These are phyloP conservation scores for Diaperis boleti DNA, from an alignment of 2,888 invertebrate species.

Conservation along the genomic window DNA sequence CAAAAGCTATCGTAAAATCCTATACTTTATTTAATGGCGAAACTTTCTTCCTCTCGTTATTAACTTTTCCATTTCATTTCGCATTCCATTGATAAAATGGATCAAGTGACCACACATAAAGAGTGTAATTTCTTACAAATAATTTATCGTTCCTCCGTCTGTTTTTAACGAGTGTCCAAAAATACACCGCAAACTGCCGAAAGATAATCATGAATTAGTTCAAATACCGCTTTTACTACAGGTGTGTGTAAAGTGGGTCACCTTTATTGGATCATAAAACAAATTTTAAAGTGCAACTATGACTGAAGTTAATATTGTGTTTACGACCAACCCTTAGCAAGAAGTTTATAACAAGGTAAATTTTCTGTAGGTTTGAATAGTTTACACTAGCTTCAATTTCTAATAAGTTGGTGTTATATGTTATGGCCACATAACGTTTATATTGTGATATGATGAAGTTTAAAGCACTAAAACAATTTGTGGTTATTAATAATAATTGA, in stretches of 20 bases:
- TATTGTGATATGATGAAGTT: too few species aligned
- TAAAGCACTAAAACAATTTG: too few species aligned
- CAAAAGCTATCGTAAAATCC: background rate
- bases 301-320: background rate
- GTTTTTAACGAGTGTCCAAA: constrained; percentile 3
- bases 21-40: too few species aligned
- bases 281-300: too few species aligned
- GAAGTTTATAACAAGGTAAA: too few species aligned
- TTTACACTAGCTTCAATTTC: too few species aligned
- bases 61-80: constrained; percentile 12
- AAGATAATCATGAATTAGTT: constrained; percentile 17
- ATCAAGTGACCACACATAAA: background rate
- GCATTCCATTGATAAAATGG: background rate
- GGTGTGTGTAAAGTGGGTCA: constrained; percentile 19
- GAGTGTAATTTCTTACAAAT: constrained; percentile 1
- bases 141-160: background rate
- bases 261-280: constrained; percentile 8
- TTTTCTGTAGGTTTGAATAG: too few species aligned
- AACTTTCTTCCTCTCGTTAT: constrained; percentile 15
- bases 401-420: too few species aligned
- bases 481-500: too few species aligned
- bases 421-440: too few species aligned
- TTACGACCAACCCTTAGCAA: constrained; percentile 14
- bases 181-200: constrained; percentile 4
- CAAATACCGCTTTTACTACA: constrained; percentile 15